These are phyloP conservation scores for Andrena marginata DNA, from an alignment of 2,888 invertebrate genomes.

Conservation along the genomic window DNA sequence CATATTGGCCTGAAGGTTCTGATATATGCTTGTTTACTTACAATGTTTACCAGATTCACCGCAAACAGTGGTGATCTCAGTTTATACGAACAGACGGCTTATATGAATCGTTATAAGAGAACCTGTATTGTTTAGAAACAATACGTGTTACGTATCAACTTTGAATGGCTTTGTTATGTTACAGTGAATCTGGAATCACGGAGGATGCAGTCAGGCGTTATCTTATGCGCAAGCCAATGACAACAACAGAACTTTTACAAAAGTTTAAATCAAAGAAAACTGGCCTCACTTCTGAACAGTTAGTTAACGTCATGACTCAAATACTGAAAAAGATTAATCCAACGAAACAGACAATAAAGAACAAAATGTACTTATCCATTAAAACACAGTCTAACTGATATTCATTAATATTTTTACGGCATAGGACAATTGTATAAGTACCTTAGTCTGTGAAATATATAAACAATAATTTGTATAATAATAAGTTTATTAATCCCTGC, in stretches of 20 bases:
- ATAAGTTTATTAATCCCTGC: slow-evolving; percentile 16
- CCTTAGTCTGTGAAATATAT: neutral
- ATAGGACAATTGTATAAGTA: slow-evolving; percentile 24
- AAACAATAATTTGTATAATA: slow-evolving; percentile 6
- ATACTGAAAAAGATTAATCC: slow-evolving; percentile 98
- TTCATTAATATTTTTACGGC: slow-evolving; percentile 9
- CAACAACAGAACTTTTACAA: slow-evolving; percentile 96
- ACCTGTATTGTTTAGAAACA: neutral
- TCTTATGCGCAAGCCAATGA: slow-evolving; percentile 98
- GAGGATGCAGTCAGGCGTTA: slow-evolving; percentile 98
- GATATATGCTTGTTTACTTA: too few species aligned
- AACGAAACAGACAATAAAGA: slow-evolving; percentile 95
- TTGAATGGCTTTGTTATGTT: slow-evolving; percentile 69
- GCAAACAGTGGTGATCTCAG: too few species aligned
- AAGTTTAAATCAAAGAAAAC: slow-evolving; percentile 98
- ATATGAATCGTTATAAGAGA: too few species aligned
- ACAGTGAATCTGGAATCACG: slow-evolving; percentile 94
- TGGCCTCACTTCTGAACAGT: slow-evolving; percentile 94
- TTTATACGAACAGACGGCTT: too few species aligned
- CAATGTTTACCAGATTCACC: too few species aligned
- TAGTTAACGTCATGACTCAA: slow-evolving; percentile 97
- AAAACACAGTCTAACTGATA: slow-evolving; percentile 86
- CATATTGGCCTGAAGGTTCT: too few species aligned
- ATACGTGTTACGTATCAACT: neutral
- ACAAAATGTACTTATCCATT: slow-evolving; percentile 97